Conservation (phyloP, 2,888 invertebrate species). For the Noctuana brunneofusca region DNA sequence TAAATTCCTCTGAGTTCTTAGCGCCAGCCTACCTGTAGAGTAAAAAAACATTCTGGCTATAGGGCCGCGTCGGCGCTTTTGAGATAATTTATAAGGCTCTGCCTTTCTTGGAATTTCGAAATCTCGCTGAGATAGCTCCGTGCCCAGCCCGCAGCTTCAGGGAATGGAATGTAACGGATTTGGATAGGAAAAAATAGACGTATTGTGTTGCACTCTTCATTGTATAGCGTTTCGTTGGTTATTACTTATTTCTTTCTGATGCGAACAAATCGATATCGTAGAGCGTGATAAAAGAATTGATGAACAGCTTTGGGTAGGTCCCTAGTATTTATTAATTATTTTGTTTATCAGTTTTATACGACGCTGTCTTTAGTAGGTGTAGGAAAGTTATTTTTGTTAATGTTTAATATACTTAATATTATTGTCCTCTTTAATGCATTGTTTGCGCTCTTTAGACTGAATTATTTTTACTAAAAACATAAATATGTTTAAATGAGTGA, state of each 20-base stretch:
- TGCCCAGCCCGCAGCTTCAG: constrained; percentile 60
- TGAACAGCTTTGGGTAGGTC: not conserved
- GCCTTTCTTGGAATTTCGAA: constrained; percentile 82
- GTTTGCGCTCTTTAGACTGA: too few species aligned
- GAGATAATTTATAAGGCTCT: constrained; percentile 82
- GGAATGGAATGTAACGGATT: constrained; percentile 81
- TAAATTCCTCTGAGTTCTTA: constrained; percentile 79
- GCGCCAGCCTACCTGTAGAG: constrained; percentile 80
- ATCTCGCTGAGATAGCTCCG: constrained; percentile 74
- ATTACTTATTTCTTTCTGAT: constrained; percentile 50
- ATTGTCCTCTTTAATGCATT: too few species aligned
- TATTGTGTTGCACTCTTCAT: constrained; percentile 61
- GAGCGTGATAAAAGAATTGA: not conserved
- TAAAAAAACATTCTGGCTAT: constrained; percentile 79
- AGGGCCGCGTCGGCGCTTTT: constrained; percentile 81
- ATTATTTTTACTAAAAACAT: too few species aligned
- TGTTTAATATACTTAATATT: too few species aligned
- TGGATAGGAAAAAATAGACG: constrained; percentile 68
- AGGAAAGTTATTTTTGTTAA: too few species aligned
- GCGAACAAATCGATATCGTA: constrained; percentile 45
- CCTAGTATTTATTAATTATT: too few species aligned
- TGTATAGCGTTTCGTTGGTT: constrained; percentile 53
- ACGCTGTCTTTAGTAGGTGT: too few species aligned
- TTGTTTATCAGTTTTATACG: too few species aligned
- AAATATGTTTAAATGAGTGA: too few species aligned